Percentiles rank a stretch among this genome's conserved stretches.
Evolutionary conservation across 1,140 invertebrate species (phyloP).

Genomic region (Bombyx mori): DNA sequence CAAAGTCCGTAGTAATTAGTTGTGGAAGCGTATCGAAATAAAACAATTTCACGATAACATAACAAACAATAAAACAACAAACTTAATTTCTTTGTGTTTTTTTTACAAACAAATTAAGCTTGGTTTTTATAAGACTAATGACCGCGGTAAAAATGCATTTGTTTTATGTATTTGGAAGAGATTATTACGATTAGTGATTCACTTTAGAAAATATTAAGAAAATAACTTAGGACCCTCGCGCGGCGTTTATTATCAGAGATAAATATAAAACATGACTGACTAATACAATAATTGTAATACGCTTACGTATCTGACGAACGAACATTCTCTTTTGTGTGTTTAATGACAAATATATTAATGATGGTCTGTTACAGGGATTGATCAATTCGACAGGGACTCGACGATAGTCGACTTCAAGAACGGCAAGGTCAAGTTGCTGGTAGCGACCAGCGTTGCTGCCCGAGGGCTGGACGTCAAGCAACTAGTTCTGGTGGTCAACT

Average conservation of each 20-base stretch:
- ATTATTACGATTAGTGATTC: too few species aligned
- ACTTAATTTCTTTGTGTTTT: background rate
- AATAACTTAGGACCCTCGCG: background rate
- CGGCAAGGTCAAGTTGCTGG: slow-evolving; percentile 86
- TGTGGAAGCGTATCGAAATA: background rate
- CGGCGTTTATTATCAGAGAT: background rate
- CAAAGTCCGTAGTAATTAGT: background rate
- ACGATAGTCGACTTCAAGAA: slow-evolving; percentile 98
- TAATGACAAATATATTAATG: slow-evolving; percentile 50
- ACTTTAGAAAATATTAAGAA: background rate
- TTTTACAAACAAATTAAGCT: background rate
- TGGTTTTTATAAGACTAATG: too few species aligned
- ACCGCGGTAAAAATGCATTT: too few species aligned
- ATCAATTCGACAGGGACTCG: slow-evolving; percentile 98
- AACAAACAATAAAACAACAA: too few species aligned
- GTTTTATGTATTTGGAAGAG: too few species aligned
- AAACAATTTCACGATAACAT: background rate
- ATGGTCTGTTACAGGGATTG: slow-evolving; percentile 79
- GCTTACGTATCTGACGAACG: background rate
- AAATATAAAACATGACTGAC: background rate
- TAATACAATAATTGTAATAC: background rate
- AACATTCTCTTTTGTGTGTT: too few species aligned
- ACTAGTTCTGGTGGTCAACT: slow-evolving; percentile 97
- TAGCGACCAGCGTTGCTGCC: slow-evolving; percentile 97
- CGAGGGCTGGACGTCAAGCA: slow-evolving; percentile 98